Evolutionary conservation across 2,113 vertebrate species (phyloP), one percentile per base, ranked within the genome.

Genomic region (Platycercus adscitus): DNA sequence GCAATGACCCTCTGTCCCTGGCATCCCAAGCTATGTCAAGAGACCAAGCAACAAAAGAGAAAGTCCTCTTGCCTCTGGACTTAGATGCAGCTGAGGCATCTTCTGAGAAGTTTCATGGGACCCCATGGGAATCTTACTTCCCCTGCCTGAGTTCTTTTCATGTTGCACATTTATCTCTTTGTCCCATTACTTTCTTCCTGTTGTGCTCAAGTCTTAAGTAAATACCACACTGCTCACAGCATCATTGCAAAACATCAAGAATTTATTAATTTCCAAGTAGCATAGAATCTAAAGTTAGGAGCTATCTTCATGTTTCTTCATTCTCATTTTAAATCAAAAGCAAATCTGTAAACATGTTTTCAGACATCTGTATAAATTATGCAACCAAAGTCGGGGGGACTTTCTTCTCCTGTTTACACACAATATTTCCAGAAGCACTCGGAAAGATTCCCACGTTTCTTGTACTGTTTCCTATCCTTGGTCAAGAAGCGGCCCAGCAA

Each of bases 361-460:
- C 66, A 78, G 85, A 80, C 68, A 79, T 91, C 49, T 89, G 68
- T 93, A 87, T 73, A 96, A 94, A 96, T 92, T 86, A 96, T 75
- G 53, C 37, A 46, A 5, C 50, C 13, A 44, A 73, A 79, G 43
- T 39, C 46, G 61, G 79, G 85, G 28, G 15, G 39, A 35, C 29
- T 65, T 65, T 49, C 31, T n/a, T 35, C 66, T 53, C 28, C 28
- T 61, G 47, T 44, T 97, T 86, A 98, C 86, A 98, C 97, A 1
- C 98, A 98, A 1, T 98, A 98, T 89, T 98, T 98, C 98, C 98
- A 98, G 96, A 98, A 98, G 89, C 98, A 98, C 35, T 98, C 97
- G 0, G 97, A 96, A 43, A 97, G 86, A 21, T 93, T 88, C 29
- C 91, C 93, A 4, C 96, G 97, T 91, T 98, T 98, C 90, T 96